Evolutionary conservation across 1,140 invertebrate genomes (phyloP), one percentile per base, ranked within the genome.

Genomic region (Ctenoplectra terminalis): DNA sequence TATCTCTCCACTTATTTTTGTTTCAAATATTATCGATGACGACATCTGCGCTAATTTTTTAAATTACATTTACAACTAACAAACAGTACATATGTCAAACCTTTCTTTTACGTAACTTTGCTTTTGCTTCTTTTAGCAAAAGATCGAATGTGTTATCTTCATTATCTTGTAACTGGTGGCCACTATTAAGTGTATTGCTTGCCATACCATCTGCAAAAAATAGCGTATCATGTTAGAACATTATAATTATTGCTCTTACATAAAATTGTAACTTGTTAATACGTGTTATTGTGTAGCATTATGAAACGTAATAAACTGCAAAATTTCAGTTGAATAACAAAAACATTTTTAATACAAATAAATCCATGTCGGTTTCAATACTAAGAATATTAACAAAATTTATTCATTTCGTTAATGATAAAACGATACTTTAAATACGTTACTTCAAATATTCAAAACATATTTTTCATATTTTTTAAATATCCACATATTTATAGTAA

Each of bases 101-200:
- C 81, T 91, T 93, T 77, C 92, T 87, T 85, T 94, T 93, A 29
- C 88, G 90, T 56, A 94, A 78, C 76, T 92, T 92, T 15, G 92
- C 93, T 89, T 94, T 90, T 40, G 92, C 92, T 90, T 94, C 91
- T 69, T 93, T 90, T 37, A 94, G 76, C 46, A 94, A 73, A 23
- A 89, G 73, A 78, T 94, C 94, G 76, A 94, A 94, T 29, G 92
- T 91, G 17, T 93, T 89, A 61, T 92, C 90, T 64, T 90, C 86
- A 11, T 87, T 79, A 40, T 74, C 26, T 52, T 88, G 88, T 34
- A 84, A 56, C 23, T 84, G 40, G n/a, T 54, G 78, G 20, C 83
- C 86, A 7, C 63, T 26, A 34, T 43, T 56, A n/a, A 66, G 26
- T 37, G 74, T 81, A 75, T 52, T 86, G 40, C 67, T 85, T 29